Evolutionary conservation across 2,888 invertebrate genomes (phyloP).

Genomic region (Dasypolia templi): DNA sequence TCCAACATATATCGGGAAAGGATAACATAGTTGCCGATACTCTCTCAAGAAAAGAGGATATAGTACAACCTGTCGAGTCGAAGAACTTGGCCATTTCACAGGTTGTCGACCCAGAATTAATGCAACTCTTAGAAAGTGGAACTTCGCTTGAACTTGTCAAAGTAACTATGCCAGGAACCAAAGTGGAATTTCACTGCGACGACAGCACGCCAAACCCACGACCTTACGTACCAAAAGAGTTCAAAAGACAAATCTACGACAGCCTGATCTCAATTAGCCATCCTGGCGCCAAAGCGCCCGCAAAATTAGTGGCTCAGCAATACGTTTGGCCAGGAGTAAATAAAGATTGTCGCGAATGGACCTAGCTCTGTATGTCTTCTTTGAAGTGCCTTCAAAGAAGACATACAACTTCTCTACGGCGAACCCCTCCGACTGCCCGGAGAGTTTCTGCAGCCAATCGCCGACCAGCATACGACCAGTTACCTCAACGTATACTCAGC

Average conservation of each 20-base stretch:
- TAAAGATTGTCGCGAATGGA: too few relatives aligned
- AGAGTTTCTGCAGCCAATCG: constrained; percentile 4
- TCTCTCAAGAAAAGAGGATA: constrained; percentile 66
- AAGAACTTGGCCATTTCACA: background rate
- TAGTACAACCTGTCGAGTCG: background rate
- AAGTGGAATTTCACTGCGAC: constrained; percentile 52
- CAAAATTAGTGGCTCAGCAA: too few relatives aligned
- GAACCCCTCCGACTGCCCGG: constrained; percentile 11
- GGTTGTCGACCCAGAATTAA: constrained; percentile 13
- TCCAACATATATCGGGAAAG: constrained; percentile 51
- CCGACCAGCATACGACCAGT: background rate
- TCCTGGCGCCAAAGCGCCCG: too few relatives aligned
- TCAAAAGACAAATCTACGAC: constrained; percentile 61
- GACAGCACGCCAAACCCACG: constrained; percentile 53
- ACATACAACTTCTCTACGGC: background rate
- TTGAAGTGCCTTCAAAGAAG: constrained; percentile 18
- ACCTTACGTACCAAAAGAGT: constrained; percentile 55
- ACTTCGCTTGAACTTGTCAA: background rate
- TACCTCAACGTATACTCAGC: constrained; percentile 3
- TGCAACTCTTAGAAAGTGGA: constrained; percentile 11
- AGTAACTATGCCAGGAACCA: background rate
- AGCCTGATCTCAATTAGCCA: constrained; percentile 48
- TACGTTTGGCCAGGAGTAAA: too few relatives aligned
- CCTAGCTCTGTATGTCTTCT: too few relatives aligned
- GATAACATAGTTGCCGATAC: constrained; percentile 66